These are phyloP conservation scores for Drosophila pullipes DNA, from an alignment of 2,888 invertebrate species.

Conservation along the genomic window DNA sequence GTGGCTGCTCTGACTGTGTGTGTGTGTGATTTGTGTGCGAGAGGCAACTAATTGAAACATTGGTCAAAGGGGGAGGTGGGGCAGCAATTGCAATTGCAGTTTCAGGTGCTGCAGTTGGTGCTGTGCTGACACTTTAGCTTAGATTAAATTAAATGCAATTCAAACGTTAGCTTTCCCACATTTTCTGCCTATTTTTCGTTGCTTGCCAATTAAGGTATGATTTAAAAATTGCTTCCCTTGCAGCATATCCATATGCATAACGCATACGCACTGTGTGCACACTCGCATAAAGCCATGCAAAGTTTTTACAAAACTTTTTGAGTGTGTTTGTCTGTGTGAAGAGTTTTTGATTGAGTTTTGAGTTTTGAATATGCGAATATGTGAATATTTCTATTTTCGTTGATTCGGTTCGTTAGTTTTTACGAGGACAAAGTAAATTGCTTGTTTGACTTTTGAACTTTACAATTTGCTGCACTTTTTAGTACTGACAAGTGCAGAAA, in stretches of 20 bases:
- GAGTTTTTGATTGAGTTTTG: slow-evolving; percentile 74
- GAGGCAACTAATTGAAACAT: slow-evolving; percentile 63
- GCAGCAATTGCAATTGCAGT: background rate
- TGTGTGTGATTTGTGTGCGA: slow-evolving; percentile 14
- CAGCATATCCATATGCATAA: slow-evolving; percentile 22
- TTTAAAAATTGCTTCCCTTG: slow-evolving; percentile 32
- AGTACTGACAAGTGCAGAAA: slow-evolving; percentile 12
- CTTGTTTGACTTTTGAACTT: slow-evolving; percentile 46
- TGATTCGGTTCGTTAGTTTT: slow-evolving; percentile 49
- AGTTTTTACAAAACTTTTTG: slow-evolving; percentile 51
- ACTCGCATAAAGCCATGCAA: slow-evolving; percentile 36
- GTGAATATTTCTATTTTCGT: slow-evolving; percentile 1
- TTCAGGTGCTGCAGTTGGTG: slow-evolving; percentile 20
- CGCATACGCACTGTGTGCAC: slow-evolving; percentile 38
- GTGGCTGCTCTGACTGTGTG: slow-evolving; percentile 16
- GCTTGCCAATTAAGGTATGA: slow-evolving; percentile 35
- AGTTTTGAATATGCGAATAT: slow-evolving; percentile 14
- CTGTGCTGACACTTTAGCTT: slow-evolving; percentile 37
- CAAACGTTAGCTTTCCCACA: slow-evolving; percentile 34
- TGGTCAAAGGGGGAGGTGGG: slow-evolving; percentile 20
- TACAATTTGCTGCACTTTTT: slow-evolving; percentile 26
- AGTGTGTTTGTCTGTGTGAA: slow-evolving; percentile 44
- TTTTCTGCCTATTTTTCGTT: background rate
- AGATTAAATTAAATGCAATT: slow-evolving; percentile 41
- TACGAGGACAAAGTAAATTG: slow-evolving; percentile 40